These are phyloP conservation scores for Xylocopa sonorina DNA, from an alignment of 1,140 invertebrate species.

Conservation along the genomic window DNA sequence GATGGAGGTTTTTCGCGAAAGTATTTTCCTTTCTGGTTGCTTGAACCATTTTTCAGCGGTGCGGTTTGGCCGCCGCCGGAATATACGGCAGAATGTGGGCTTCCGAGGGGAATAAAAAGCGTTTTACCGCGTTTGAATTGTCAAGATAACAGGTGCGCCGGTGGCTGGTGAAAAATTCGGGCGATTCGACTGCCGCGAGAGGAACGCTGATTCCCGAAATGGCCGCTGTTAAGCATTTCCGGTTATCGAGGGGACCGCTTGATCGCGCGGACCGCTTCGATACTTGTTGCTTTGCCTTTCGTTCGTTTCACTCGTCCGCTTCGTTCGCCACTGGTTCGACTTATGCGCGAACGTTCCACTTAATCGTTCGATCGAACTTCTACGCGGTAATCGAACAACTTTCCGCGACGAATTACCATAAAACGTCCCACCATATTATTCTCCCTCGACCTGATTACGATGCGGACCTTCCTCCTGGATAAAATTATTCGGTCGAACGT, in stretches of 20 bases:
- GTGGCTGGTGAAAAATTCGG: neutral
- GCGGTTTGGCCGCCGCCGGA: neutral
- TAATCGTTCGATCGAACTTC: neutral
- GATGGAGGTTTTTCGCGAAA: neutral
- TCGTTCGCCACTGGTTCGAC: neutral
- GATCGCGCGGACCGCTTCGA: neutral
- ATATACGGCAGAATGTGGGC: neutral
- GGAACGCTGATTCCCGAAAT: slow-evolving; percentile 16
- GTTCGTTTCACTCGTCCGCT: no score
- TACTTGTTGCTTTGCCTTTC: slow-evolving; percentile 20
- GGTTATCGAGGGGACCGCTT: neutral
- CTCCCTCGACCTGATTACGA: neutral
- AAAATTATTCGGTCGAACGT: neutral
- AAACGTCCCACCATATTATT: no score
- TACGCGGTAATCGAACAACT: neutral
- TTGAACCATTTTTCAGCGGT: slow-evolving; percentile 13
- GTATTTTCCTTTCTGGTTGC: neutral
- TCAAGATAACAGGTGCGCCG: slow-evolving; percentile 5
- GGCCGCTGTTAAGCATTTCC: neutral
- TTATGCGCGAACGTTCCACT: no score
- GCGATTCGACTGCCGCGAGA: neutral
- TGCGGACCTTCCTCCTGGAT: neutral
- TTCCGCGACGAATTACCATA: neutral
- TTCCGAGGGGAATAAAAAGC: neutral
- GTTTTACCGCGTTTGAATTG: neutral